Evolutionary conservation across 1,140 invertebrate genomes (phyloP).

Genomic region (Penaeus chinensis): DNA sequence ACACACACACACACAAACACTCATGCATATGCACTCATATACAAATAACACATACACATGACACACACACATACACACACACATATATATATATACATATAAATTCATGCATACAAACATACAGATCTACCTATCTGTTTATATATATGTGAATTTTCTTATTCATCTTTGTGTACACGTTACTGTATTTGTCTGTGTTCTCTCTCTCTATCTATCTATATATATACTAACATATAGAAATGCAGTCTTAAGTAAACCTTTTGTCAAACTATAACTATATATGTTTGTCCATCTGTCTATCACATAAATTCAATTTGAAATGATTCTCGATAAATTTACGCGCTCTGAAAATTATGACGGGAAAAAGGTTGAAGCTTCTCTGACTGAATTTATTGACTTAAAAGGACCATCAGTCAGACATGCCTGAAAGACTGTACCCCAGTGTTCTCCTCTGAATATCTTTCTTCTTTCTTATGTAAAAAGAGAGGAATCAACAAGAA

Average conservation of each 20-base stretch:
- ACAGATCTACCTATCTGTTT: background rate
- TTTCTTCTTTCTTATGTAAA: too few relatives aligned
- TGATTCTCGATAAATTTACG: background rate
- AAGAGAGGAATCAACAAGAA: too few relatives aligned
- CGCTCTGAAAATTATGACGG: too few relatives aligned
- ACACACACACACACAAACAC: background rate
- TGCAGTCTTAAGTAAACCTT: background rate
- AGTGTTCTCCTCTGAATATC: too few relatives aligned
- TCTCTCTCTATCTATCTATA: conserved; percentile 1
- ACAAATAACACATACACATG: too few relatives aligned
- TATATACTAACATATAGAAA: background rate
- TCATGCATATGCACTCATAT: background rate
- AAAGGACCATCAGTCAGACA: too few relatives aligned
- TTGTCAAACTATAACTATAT: background rate
- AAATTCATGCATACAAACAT: background rate
- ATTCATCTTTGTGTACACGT: too few relatives aligned
- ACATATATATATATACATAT: background rate
- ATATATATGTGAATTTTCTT: background rate
- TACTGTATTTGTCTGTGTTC: background rate
- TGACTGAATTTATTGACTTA: too few relatives aligned
- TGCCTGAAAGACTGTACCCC: too few relatives aligned
- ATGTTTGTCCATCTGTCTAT: background rate
- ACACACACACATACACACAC: background rate
- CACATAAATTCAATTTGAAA: background rate
- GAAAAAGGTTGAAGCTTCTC: too few relatives aligned